Percentiles rank a stretch among this genome's conserved stretches.
These are phyloP conservation scores for Diglossa brunneiventris DNA, from an alignment of 2,113 vertebrate genomes.

Conservation along the genomic window DNA sequence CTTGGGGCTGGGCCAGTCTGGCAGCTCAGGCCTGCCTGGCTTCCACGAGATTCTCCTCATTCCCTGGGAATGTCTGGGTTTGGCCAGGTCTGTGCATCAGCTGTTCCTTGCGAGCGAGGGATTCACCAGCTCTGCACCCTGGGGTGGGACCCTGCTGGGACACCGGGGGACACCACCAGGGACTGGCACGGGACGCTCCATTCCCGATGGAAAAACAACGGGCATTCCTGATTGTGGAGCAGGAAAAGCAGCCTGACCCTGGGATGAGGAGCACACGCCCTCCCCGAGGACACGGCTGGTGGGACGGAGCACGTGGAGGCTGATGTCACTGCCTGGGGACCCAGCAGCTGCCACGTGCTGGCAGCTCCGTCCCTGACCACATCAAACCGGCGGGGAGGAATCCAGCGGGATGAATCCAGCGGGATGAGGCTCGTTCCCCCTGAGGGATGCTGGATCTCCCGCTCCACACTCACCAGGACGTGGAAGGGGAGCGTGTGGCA, in stretches of 20 bases:
- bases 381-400: not conserved
- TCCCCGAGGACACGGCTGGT: fast-evolving
- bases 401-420: fast-evolving
- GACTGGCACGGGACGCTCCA: fast-evolving
- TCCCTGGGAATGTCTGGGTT: slow-evolving; percentile 9
- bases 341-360: not conserved
- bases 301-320: not conserved
- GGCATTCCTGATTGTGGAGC: not conserved
- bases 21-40: not conserved
- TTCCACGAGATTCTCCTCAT: not conserved
- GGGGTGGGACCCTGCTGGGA: not conserved
- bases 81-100: not conserved
- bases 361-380: not conserved
- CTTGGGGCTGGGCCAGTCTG: slow-evolving; percentile 10
- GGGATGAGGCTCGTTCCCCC: not conserved
- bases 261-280: fast-evolving
- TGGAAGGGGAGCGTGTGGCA: slow-evolving; percentile 89
- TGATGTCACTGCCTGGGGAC: not conserved
- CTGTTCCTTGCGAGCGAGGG: not conserved
- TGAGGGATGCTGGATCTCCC: fast-evolving
- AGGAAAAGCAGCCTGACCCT: fast-evolving
- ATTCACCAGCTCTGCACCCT: not conserved
- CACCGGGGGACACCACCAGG: not conserved
- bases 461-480: slow-evolving; percentile 81
- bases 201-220: fast-evolving